phyloP scores from a whole-genome alignment of 2,888 invertebrate species.

The Gastrophysa polygoni region DNA sequence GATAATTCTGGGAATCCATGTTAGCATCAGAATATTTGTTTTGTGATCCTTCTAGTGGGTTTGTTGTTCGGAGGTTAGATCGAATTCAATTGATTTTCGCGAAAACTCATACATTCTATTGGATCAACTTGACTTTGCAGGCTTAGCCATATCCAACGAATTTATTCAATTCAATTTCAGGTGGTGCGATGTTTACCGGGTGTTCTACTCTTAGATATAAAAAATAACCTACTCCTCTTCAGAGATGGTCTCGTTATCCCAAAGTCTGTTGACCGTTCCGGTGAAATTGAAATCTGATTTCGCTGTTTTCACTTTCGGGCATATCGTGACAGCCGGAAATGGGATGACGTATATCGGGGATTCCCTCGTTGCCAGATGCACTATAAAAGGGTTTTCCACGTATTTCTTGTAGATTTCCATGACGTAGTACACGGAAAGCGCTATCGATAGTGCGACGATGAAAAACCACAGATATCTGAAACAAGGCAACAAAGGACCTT shows the following conservation, averaged over 20 bases:
- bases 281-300: constrained; percentile 69
- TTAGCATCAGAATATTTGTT: too few relatives aligned
- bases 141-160: too few relatives aligned
- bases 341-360: constrained; percentile 68
- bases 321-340: constrained; percentile 55
- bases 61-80: too few relatives aligned
- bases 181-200: too few relatives aligned
- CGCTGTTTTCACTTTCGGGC: constrained; percentile 47
- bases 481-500: too few relatives aligned
- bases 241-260: constrained; percentile 53
- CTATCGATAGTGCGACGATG: constrained; percentile 14
- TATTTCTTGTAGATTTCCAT: constrained; percentile 69
- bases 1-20: too few relatives aligned
- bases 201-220: too few relatives aligned
- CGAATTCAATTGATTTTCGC: too few relatives aligned
- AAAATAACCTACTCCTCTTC: constrained; percentile 60
- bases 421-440: constrained; percentile 23
- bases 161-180: too few relatives aligned
- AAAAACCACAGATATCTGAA: constrained; percentile 22
- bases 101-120: too few relatives aligned
- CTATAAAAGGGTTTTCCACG: constrained; percentile 74
- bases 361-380: constrained; percentile 74
- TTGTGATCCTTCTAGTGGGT: too few relatives aligned
- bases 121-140: too few relatives aligned
- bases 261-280: constrained; percentile 58